A percentile compares a stretch with the other conserved stretches of the same genome.
phyloP scores from a whole-genome alignment of 2,113 vertebrate genomes.

The Heterocephalus glaber region DNA sequence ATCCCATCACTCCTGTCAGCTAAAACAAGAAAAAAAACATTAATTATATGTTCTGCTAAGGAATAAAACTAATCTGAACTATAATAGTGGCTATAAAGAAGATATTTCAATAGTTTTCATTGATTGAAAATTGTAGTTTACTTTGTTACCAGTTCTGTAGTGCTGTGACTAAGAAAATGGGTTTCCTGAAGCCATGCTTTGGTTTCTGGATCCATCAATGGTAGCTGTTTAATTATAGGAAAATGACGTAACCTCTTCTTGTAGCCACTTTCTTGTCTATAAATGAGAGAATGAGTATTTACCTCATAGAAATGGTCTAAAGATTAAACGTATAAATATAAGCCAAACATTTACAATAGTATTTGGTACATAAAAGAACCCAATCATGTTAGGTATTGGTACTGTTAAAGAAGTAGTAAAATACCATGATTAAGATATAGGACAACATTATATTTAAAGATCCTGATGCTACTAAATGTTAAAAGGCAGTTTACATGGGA shows the following conservation, averaged over 20 bases:
- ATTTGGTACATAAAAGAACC: background rate
- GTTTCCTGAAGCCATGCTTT: background rate
- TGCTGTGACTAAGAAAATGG: background rate
- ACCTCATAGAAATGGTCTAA: background rate
- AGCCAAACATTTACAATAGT: background rate
- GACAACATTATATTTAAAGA: constrained; percentile 5
- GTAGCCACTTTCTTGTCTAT: constrained; percentile 19
- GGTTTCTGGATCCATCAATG: background rate
- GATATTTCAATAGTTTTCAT: background rate
- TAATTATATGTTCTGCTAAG: background rate
- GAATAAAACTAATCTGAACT: background rate
- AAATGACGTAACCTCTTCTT: background rate
- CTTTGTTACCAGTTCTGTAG: background rate
- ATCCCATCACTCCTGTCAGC: background rate
- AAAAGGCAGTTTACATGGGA: background rate
- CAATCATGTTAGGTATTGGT: background rate
- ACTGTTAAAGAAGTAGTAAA: background rate
- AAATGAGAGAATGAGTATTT: background rate
- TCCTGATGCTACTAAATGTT: constrained; percentile 5
- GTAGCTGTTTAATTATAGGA: background rate
- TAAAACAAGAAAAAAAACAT: background rate
- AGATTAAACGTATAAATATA: background rate
- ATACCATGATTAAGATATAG: background rate
- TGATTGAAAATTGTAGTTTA: background rate
- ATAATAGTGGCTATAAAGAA: background rate